Evolutionary conservation across 2,797 vertebrate genomes (phyloP), one percentile per base, ranked within the genome.

Genomic region (Megaceryle alcyon): DNA sequence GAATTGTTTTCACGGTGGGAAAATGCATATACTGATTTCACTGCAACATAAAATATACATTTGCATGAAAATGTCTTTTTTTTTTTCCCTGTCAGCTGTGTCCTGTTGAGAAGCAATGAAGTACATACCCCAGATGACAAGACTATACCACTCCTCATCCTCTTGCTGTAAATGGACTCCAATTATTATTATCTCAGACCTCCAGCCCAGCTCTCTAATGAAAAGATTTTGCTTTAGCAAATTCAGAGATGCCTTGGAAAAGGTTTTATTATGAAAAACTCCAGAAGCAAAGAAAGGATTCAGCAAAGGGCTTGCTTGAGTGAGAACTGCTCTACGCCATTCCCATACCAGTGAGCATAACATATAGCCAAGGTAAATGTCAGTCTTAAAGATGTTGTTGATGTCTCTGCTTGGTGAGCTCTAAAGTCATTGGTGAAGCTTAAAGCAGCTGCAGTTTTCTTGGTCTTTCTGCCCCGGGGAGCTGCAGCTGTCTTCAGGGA

Each of bases 181-280:
- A 90, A 66, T 96, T 90, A 93, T 86, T 88, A 84, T 91, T 89
- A 92, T 91, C 80, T 83, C 86, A 81, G 82, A 82, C 54, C 31
- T 84, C 84, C 86, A 85, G 70, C 59, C 23, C 72, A 35, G 48
- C 61, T 88, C 64, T 89, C 64, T 88, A 87, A 91, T 86, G 88
- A 91, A 96, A 94, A 86, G 39, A 29, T 63, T 95, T 95, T 88
- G 35, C 49, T 91, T 93, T 78, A 83, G 63, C 56, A 86, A 94
- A 96, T 81, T 68, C 69, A 43, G 53, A 75, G 41, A 28, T 53
- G 82, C 72, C 82, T 81, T 46, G 13, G 59, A 84, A 87, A 61
- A 87, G 23, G 14, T 35, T 87, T 95, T 79, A 65, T 87, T 66
- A 39, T 6, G 19, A 85, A 93, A 59, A 68, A 20, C 84, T 91